A percentile compares a stretch with the other conserved stretches of the same genome.
phyloP scores from a whole-genome alignment of 1,140 invertebrate species.

The Macrobrachium nipponense region DNA sequence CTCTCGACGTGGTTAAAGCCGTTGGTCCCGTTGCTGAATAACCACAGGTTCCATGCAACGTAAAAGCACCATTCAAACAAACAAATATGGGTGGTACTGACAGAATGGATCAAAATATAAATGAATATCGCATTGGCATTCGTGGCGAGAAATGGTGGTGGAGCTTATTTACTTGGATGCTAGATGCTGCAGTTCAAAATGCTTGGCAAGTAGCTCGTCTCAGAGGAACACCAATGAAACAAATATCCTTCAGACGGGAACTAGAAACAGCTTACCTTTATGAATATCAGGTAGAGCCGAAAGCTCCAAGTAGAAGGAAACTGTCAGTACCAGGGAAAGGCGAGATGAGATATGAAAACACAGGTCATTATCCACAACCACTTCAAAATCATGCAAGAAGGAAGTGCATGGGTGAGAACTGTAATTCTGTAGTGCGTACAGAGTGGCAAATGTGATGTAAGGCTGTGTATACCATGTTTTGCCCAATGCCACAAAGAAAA shows the following conservation, averaged over 20 bases:
- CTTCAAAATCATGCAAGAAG: too few relatives aligned
- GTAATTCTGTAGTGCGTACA: too few relatives aligned
- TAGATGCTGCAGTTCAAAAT: conserved; percentile 33
- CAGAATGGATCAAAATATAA: conserved; percentile 36
- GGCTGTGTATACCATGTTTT: too few relatives aligned
- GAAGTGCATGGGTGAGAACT: too few relatives aligned
- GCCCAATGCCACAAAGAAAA: too few relatives aligned
- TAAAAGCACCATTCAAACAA: too few relatives aligned
- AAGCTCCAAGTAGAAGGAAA: conserved; percentile 24
- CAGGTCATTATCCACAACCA: too few relatives aligned
- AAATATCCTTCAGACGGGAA: conserved; percentile 35
- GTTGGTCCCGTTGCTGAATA: too few relatives aligned
- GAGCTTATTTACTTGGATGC: conserved; percentile 29
- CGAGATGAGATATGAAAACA: conserved; percentile 29
- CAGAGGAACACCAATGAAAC: conserved; percentile 34
- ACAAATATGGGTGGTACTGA: too few relatives aligned
- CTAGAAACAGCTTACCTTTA: conserved; percentile 27
- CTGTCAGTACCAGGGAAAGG: conserved; percentile 30
- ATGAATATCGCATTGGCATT: conserved; percentile 23
- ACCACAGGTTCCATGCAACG: too few relatives aligned
- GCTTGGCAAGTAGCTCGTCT: conserved; percentile 25
- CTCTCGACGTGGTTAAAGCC: too few relatives aligned
- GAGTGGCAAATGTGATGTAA: too few relatives aligned
- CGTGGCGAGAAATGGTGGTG: conserved; percentile 32
- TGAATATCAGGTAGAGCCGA: conserved; percentile 30